Percentiles rank a stretch among this genome's conserved stretches.
These are phyloP conservation scores for Drosophila robusta DNA, from an alignment of 2,888 invertebrate genomes.

Conservation along the genomic window DNA sequence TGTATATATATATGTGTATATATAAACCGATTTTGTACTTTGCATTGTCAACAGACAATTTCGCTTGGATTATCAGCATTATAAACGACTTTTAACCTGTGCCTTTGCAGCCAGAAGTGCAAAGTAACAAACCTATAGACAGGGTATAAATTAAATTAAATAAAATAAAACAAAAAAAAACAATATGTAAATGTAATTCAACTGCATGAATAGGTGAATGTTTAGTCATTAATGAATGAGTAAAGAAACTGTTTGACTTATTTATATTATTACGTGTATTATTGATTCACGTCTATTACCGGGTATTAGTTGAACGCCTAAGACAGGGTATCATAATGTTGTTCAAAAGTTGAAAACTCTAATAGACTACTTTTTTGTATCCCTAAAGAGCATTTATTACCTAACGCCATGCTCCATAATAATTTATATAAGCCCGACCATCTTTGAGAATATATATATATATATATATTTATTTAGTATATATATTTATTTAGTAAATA, in stretches of 20 bases:
- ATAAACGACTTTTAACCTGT: neutral
- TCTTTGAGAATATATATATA: too few species aligned
- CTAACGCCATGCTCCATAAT: too few species aligned
- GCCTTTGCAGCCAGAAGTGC: neutral
- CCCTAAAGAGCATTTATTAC: too few species aligned
- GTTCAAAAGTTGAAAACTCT: neutral
- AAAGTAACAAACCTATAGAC: neutral
- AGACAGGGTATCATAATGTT: neutral
- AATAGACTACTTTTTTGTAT: neutral
- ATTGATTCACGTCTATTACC: neutral
- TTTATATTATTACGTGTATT: neutral
- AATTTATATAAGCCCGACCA: too few species aligned
- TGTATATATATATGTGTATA: neutral
- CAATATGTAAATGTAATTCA: neutral
- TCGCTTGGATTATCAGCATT: neutral
- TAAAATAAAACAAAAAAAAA: neutral
- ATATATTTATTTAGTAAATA: too few species aligned
- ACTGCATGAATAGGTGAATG: conserved; percentile 3
- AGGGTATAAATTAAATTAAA: neutral
- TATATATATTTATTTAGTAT: too few species aligned
- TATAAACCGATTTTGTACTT: neutral
- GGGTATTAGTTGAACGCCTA: too few species aligned
- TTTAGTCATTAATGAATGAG: conserved; percentile 5
- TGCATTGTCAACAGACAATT: neutral
- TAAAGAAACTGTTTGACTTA: neutral